phyloP scores from a whole-genome alignment of 2,797 vertebrate genomes.

The Channa striata region DNA sequence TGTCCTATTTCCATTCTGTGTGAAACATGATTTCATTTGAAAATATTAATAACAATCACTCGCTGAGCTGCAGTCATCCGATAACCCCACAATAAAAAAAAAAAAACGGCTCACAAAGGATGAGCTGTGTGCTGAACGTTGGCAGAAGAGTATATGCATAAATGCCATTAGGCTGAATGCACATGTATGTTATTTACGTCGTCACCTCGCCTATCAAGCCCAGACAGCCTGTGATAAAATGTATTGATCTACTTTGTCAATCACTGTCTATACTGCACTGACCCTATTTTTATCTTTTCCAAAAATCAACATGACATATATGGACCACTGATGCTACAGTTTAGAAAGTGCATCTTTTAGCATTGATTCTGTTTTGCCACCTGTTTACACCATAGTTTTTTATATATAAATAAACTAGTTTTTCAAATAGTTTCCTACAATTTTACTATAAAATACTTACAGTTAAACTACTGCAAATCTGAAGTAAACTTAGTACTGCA shows the following conservation, averaged over 20 bases:
- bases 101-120: conserved; percentile 53
- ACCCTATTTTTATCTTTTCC: conserved; percentile 36
- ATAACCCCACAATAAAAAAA: conserved; percentile 59
- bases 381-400: conserved; percentile 26
- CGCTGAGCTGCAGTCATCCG: conserved; percentile 48
- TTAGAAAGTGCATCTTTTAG: conserved; percentile 20
- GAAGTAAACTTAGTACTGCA: not conserved
- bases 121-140: conserved; percentile 41
- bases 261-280: conserved; percentile 26
- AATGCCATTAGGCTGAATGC: not conserved
- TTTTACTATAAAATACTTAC: conserved; percentile 15
- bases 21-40: conserved; percentile 76
- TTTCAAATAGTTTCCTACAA: no score
- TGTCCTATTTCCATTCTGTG: conserved; percentile 70
- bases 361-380: conserved; percentile 1
- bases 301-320: conserved; percentile 41
- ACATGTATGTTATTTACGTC: conserved; percentile 10
- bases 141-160: not conserved
- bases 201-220: conserved; percentile 28
- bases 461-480: not conserved
- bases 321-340: conserved; percentile 9
- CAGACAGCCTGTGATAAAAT: conserved; percentile 42
- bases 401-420: no score
- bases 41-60: conserved; percentile 73
- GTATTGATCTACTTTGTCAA: conserved; percentile 57